These are phyloP conservation scores for Conchocele bisecta DNA, from an alignment of 2,888 invertebrate species.

Conservation along the genomic window DNA sequence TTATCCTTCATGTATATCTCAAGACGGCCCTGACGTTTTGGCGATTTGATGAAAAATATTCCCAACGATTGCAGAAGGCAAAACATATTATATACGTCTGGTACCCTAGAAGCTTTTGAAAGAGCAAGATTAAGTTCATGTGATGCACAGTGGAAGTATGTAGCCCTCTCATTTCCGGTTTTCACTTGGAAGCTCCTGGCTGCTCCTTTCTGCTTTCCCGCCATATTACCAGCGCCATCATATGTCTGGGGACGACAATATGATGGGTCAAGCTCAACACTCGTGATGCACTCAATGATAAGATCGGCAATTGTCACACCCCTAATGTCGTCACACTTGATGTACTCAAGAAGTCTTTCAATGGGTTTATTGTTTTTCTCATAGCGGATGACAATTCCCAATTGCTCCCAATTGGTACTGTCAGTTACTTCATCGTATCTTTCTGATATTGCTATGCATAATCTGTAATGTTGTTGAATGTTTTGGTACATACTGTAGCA, in stretches of 20 bases:
- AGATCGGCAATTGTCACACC: neutral
- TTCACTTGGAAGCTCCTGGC: neutral
- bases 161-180: neutral
- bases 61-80: neutral
- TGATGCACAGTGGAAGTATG: neutral
- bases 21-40: no score
- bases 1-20: no score
- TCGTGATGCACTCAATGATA: neutral
- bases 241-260: neutral
- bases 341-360: no score
- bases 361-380: no score
- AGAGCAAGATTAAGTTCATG: neutral
- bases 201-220: neutral
- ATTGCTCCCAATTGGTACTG: no score
- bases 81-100: neutral
- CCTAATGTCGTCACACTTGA: slow-evolving; percentile 8
- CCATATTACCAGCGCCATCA: neutral
- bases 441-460: no score
- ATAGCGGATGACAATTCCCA: no score
- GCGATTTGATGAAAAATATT: neutral
- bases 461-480: no score
- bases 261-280: neutral
- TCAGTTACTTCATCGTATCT: no score
- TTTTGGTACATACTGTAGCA: no score
- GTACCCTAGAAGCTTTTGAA: neutral